phyloP scores from a whole-genome alignment of 2,888 invertebrate genomes.

The Lasioglossum villosulum region DNA sequence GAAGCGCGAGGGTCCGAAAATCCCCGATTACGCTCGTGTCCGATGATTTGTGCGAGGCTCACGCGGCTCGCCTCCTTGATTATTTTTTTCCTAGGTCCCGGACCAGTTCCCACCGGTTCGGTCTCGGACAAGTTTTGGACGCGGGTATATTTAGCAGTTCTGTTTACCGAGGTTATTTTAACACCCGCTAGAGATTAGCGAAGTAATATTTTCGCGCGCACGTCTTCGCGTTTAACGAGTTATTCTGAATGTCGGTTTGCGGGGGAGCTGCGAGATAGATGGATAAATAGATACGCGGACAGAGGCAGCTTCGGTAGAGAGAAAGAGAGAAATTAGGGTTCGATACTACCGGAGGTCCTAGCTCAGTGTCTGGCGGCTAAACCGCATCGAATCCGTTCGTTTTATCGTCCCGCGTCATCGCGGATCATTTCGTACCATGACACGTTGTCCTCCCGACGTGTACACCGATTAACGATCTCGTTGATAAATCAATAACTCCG shows the following conservation, averaged over 20 bases:
- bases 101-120: slow-evolving; percentile 57
- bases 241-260: slow-evolving; percentile 26
- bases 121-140: slow-evolving; percentile 56
- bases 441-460: not conserved
- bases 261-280: not conserved
- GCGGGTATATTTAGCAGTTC: slow-evolving; percentile 72
- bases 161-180: slow-evolving; percentile 73
- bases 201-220: slow-evolving; percentile 48
- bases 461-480: not conserved
- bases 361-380: not conserved
- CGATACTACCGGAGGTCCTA: not conserved
- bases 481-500: not conserved
- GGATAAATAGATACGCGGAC: not conserved
- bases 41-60: not conserved
- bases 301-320: not conserved
- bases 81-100: slow-evolving; percentile 28
- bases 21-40: not conserved
- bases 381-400: not conserved
- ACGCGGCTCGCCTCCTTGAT: not conserved
- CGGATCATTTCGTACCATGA: not conserved
- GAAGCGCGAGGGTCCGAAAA: not conserved
- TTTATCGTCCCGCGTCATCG: not conserved
- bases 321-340: not conserved
- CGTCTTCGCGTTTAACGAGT: slow-evolving; percentile 38
- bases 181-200: slow-evolving; percentile 49